A percentile compares a stretch with the other conserved stretches of the same genome.
These are phyloP conservation scores for Anser brachyrhynchus DNA, from an alignment of 2,113 vertebrate genomes.

Conservation along the genomic window DNA sequence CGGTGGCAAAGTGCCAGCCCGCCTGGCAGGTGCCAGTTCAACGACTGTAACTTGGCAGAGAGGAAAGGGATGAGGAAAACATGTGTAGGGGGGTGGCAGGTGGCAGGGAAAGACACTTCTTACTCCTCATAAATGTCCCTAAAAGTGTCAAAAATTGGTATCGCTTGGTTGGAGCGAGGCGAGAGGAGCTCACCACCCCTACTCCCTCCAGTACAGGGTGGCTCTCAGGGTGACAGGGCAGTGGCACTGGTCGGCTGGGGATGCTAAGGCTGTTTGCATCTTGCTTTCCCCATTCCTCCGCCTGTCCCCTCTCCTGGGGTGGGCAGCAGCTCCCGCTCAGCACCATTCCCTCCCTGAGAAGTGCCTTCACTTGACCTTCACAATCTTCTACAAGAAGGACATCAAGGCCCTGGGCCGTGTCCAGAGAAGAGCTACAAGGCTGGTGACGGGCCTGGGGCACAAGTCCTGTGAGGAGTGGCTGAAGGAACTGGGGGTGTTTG, in stretches of 20 bases:
- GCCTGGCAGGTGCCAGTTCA: background rate
- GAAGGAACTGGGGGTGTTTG: too few species aligned
- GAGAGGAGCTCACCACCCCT: background rate
- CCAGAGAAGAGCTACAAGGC: too few species aligned
- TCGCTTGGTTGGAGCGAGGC: rapidly evolving
- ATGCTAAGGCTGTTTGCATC: background rate
- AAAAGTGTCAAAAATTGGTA: rapidly evolving
- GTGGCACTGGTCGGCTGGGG: rapidly evolving
- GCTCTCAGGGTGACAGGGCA: rapidly evolving
- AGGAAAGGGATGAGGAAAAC: background rate
- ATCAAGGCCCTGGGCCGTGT: too few species aligned
- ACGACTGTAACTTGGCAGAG: background rate
- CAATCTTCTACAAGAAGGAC: too few species aligned
- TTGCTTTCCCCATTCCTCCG: rapidly evolving
- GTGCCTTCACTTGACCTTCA: background rate
- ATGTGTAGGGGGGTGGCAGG: rapidly evolving
- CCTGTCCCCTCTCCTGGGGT: rapidly evolving
- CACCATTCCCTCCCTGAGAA: rapidly evolving
- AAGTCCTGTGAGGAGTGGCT: too few species aligned
- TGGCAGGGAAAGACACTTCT: background rate
- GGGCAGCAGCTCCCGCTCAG: rapidly evolving
- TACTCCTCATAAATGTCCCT: background rate
- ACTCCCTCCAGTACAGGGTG: background rate
- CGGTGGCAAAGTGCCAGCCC: background rate
- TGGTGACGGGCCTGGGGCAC: too few species aligned